Evolutionary conservation across 1,140 invertebrate genomes (phyloP), one percentile per base, ranked within the genome.

Genomic region (Trichomalopsis sarcophagae): DNA sequence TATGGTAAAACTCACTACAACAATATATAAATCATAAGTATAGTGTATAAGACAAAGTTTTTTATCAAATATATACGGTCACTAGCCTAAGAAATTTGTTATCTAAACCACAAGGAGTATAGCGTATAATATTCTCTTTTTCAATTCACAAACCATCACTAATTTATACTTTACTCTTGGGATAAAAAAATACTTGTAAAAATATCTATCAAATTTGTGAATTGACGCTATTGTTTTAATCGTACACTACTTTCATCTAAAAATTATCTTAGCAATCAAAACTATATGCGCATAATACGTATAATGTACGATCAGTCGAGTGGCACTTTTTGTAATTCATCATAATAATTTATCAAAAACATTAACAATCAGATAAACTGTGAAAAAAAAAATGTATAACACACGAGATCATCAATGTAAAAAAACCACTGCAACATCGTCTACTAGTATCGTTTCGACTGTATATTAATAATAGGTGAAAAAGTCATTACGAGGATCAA

Each of bases 1-100:
- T 91, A 91, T 90, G 89, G 87, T 85, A 77, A 85, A 40, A 82
- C 17, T 62, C 55, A 62, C 86, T 86, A 87, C 78, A 87, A 88
- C 84, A 86, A 86, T 84, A n/a, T 87, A 87, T 66, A 87, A 87
- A 89, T 81, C 76, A 80, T 87, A 88, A 87, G 76, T 86, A 85
- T 78, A 81, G 78, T 77, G 81, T 77, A 78, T 66, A 77, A 86
- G 17, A 83, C 85, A 87, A 87, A 87, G 82, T 13, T 79, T 79
- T 27, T 79, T n/a, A 79, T 71, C 33, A 33, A 79, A 79, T 84
- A 9, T 44, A 79, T 84, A 84, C 82, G 27, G 36, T 80, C 27
- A 75, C 83, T 80, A 80, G 14, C 77, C 50, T 84, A 84, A 74
- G 50, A 84, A 44, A 74, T 76, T 83, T 5, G 66, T 84, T n/a